These are phyloP conservation scores for Cecidostiba fungosa DNA, from an alignment of 2,888 invertebrate genomes.

Conservation along the genomic window DNA sequence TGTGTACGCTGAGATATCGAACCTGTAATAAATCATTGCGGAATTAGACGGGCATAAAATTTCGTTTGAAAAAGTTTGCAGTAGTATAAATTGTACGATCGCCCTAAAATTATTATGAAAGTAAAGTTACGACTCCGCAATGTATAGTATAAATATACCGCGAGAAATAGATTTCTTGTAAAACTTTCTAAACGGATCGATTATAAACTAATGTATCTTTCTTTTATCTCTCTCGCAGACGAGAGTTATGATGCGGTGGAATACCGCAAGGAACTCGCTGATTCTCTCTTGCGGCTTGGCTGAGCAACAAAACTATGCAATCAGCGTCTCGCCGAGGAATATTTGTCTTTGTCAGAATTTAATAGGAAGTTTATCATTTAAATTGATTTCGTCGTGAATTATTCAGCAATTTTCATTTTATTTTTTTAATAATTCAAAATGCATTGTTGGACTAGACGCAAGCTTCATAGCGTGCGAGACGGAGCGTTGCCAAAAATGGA, in stretches of 20 bases:
- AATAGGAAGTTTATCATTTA: not conserved
- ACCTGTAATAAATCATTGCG: not conserved
- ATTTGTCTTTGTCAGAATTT: slow-evolving; percentile 24
- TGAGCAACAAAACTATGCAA: slow-evolving; percentile 30
- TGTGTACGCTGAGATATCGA: not conserved
- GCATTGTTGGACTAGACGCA: too few relatives aligned
- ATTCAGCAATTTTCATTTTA: not conserved
- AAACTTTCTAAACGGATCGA: slow-evolving; percentile 25
- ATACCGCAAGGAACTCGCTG: slow-evolving; percentile 15
- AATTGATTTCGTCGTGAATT: not conserved
- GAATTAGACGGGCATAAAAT: not conserved
- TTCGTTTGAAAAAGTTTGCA: not conserved
- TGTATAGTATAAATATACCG: not conserved
- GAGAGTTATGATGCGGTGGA: slow-evolving; percentile 18
- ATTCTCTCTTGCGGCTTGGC: slow-evolving; percentile 41
- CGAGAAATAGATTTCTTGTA: slow-evolving; percentile 14
- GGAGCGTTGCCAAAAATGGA: not conserved
- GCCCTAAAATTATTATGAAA: not conserved
- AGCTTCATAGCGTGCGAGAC: not conserved
- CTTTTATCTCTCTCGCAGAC: not conserved
- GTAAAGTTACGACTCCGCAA: not conserved
- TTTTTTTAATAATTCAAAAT: not conserved
- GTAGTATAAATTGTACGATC: not conserved
- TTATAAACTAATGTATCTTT: slow-evolving; percentile 3
- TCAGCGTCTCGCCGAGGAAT: not conserved